phyloP scores from a whole-genome alignment of 2,113 vertebrate genomes.

The Apteryx mantelli region DNA sequence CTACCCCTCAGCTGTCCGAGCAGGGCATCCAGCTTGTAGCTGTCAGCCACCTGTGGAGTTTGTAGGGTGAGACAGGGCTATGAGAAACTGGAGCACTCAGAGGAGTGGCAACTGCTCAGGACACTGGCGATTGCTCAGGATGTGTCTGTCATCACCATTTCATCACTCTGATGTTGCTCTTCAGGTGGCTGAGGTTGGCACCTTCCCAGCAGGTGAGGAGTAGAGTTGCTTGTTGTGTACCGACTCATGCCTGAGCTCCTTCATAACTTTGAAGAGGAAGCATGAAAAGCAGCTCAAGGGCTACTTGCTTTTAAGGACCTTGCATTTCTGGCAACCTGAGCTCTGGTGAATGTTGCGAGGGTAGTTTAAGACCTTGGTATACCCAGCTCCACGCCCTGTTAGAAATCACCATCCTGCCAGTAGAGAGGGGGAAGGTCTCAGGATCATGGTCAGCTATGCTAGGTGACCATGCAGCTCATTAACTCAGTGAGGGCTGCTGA shows the following conservation, averaged over 20 bases:
- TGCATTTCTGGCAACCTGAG: neutral
- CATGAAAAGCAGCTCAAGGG: neutral
- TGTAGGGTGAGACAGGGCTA: neutral
- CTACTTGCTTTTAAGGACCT: neutral
- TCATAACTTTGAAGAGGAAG: neutral
- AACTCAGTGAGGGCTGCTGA: neutral
- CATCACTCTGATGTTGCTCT: neutral
- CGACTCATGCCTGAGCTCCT: neutral
- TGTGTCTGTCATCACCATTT: neutral
- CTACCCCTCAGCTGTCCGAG: neutral
- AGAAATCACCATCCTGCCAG: neutral
- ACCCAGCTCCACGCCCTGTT: neutral
- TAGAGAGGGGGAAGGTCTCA: neutral
- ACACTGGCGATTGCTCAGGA: neutral
- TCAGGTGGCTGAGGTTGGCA: neutral
- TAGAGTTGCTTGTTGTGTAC: neutral
- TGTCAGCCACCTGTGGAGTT: neutral
- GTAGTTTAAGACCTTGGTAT: neutral
- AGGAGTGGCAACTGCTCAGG: neutral
- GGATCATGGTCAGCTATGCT: neutral
- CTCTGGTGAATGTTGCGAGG: neutral
- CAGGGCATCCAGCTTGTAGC: neutral
- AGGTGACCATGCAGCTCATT: rapidly evolving
- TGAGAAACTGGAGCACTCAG: neutral
- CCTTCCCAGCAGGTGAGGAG: neutral